A percentile compares a stretch with the other conserved stretches of the same genome.
phyloP scores from a whole-genome alignment of 1,140 invertebrate genomes.

The Riptortus pedestris region DNA sequence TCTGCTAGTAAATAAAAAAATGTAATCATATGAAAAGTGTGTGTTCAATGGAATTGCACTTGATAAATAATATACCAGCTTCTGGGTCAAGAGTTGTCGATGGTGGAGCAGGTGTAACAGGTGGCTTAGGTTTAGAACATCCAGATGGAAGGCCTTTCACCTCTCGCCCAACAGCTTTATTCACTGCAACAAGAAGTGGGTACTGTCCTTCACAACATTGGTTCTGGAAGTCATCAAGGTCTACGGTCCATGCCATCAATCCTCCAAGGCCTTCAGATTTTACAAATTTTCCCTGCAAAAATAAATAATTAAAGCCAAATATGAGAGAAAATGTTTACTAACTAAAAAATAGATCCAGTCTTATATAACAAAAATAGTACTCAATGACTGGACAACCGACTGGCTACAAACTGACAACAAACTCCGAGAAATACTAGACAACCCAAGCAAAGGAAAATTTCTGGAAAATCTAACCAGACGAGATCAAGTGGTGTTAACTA shows the following conservation, averaged over 20 bases:
- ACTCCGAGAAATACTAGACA: no score
- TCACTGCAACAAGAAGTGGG: slow-evolving; percentile 61
- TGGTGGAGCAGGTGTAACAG: slow-evolving; percentile 58
- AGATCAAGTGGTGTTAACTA: no score
- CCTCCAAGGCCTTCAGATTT: slow-evolving; percentile 59
- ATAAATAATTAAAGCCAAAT: slow-evolving; percentile 3
- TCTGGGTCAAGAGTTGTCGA: slow-evolving; percentile 46
- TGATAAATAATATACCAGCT: no score
- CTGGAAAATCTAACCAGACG: no score
- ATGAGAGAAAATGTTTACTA: slow-evolving; percentile 4
- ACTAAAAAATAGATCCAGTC: neutral
- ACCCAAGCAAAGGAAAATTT: no score
- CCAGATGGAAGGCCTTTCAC: slow-evolving; percentile 38
- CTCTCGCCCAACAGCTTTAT: slow-evolving; percentile 53
- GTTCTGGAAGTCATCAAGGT: slow-evolving; percentile 81
- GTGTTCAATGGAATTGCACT: no score
- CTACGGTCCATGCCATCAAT: slow-evolving; percentile 79
- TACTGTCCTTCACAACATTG: slow-evolving; percentile 61
- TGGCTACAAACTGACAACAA: no score
- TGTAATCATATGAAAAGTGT: no score
- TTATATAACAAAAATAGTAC: neutral
- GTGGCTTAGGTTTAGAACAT: slow-evolving; percentile 53
- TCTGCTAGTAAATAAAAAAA: no score
- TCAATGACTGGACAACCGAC: no score
- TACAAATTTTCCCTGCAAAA: slow-evolving; percentile 55